Percentiles rank a stretch among this genome's conserved stretches.
Evolutionary conservation across 2,888 invertebrate species (phyloP).

Genomic region (Willowsia nigromaculata): DNA sequence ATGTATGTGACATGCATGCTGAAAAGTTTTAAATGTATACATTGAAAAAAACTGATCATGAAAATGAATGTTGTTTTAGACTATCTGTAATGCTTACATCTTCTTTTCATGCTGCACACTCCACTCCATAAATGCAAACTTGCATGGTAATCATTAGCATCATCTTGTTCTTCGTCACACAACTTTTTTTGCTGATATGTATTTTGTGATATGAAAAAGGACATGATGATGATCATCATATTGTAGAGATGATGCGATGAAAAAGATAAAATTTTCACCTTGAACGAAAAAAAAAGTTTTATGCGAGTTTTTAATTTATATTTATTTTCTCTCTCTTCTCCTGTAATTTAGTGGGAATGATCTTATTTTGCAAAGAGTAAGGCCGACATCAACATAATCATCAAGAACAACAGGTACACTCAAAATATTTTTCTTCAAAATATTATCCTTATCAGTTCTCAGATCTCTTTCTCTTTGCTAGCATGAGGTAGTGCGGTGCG

Average conservation of each 20-base stretch:
- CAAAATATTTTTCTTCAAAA: conserved; percentile 1
- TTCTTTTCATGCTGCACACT: not conserved
- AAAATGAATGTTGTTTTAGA: not conserved
- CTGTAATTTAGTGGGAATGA: not conserved
- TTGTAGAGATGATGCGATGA: conserved; percentile 33
- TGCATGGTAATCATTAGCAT: conserved; percentile 40
- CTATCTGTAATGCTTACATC: not conserved
- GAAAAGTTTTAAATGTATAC: not conserved
- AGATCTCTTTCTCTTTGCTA: not conserved
- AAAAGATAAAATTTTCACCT: conserved; percentile 63
- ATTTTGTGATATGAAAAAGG: conserved; percentile 25
- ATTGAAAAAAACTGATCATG: not conserved
- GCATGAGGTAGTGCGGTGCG: not conserved
- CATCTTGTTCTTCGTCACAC: not conserved
- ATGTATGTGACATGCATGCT: conserved; percentile 54
- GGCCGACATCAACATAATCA: conserved; percentile 22
- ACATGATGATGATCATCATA: conserved; percentile 33
- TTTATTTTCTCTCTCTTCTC: not conserved
- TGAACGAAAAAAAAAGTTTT: conserved; percentile 56
- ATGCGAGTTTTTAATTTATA: conserved; percentile 15
- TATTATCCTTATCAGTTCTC: not conserved
- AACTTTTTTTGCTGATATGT: not conserved
- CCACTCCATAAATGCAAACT: conserved; percentile 46
- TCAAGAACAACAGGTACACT: conserved; percentile 41
- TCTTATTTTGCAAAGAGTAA: not conserved